Base-by-base conservation (phyloP, 1,140 invertebrate species). In the Drosophila mauritiana region DNA sequence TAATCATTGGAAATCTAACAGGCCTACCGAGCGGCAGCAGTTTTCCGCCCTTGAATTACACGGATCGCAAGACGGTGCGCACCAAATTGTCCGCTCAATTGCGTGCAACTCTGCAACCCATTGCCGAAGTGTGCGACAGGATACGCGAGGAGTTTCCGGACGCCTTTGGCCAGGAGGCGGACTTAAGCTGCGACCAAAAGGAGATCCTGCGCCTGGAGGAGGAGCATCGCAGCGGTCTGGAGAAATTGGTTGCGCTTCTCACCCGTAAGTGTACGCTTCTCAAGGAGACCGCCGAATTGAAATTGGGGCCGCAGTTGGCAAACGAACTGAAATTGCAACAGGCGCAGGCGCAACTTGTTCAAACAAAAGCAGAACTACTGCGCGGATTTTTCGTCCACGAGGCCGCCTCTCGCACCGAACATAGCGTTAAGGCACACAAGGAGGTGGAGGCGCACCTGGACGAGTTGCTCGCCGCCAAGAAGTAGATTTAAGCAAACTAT, bases 371-470 rank as follows among this genome's bases (percentile, higher is more conserved):
- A 1, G 88, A 83, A 12, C 37, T 91, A 22, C 49, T 92, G 46
- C 78, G 79, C 6, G 39, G 53, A 12, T 80, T 68, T 15, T 64
- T 90, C 2, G 75, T 72, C 4, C 65, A 78, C n/a, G 73, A 86
- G 4, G 52, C 82, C 13, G 53, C 74, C 4, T 58, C 78, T 1
- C 77, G 79, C 8, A 70, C 88, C 4, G 91, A 91, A 20, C 73
- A 91, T 17, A 90, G 84, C 20, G 31, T 81, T 0, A 81, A 81
- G 31, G 91, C 91, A 3, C 68, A 91, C 45, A 77, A 81, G 36
- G 91, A 81, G 39, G 79, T 91, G 0, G 78, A 90, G 34, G 59
- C 68, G 4, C 77, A 90, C 51, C 34, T 91, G 11, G 74, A 91
- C 49, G 82, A 90, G 42, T 17, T 88, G 2, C 22, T 89, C 7